Evolutionary conservation across 2,797 vertebrate genomes (phyloP), one percentile per base, ranked within the genome.

Genomic region (Clarias platycephalus): DNA sequence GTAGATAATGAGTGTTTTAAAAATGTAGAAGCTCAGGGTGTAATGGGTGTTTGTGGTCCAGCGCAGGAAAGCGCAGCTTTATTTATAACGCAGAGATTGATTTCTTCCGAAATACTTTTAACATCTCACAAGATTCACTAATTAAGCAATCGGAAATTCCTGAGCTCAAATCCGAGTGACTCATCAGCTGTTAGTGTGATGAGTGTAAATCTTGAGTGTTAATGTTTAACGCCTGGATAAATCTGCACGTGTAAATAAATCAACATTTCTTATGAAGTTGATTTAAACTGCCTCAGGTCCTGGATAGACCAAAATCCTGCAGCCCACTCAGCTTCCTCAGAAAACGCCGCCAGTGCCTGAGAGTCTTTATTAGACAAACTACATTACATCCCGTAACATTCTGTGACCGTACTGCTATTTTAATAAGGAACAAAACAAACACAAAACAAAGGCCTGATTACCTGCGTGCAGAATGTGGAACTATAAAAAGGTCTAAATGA

Each of bases 1-100:
- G 24, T 28, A 64, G 75, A 60, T 77, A 77, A 77, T 77, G 55
- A 77, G 9, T 77, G 75, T 77, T 77, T 55, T 58, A 34, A 60
- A 75, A 24, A 49, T 75, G 18, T n/a, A 16, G n/a, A 49, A 53
- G 71, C 44, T 53, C 22, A 55, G 18, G 55, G 18, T 77, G 58
- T 77, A 77, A 60, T 77, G 55, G 55, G 2, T 77, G 31, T 60
- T 77, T 77, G 75, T 77, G 20, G 44, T 49, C 44, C 24, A 34
- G 55, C 12, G 20, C 49, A 71, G 66, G 31, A 67, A 31, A 31
- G 28, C 64, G 31, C 31, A 55, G 28, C 4, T 37, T 37, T 37
- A 22, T 77, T 60, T 58, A 60, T 31, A 77, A 77, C 60, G 28
- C 20, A 60, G 10, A 58, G 28, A 6, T 13, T 20, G 26, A 55